Percentiles rank a stretch among this genome's conserved stretches.
Conservation (phyloP, 2,888 invertebrate species). For the Operophtera brumata region DNA sequence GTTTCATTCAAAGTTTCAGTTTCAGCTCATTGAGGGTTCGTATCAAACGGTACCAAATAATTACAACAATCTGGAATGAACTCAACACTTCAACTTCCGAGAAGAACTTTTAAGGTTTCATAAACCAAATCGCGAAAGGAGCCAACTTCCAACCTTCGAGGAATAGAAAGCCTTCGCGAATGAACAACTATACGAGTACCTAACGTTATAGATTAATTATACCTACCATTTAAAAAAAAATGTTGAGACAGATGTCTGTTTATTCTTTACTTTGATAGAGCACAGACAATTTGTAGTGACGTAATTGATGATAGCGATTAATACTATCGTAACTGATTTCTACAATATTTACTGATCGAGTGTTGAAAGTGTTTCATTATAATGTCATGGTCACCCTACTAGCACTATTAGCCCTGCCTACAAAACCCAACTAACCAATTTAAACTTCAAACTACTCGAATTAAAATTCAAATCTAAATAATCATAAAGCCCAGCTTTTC, state of each 20-base stretch:
- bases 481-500: too few relatives aligned
- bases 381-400: not conserved
- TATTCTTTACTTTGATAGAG: not conserved
- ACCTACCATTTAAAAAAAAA: conserved; percentile 2
- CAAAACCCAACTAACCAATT: too few relatives aligned
- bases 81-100: conserved; percentile 6
- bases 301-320: not conserved
- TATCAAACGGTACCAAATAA: conserved; percentile 1
- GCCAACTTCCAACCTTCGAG: conserved; percentile 6
- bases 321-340: not conserved
- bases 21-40: conserved; percentile 5
- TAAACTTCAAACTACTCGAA: too few relatives aligned
- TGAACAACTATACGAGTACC: too few relatives aligned
- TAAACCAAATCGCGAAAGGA: conserved; percentile 3
- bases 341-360: not conserved
- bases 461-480: too few relatives aligned
- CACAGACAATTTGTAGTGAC: not conserved
- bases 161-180: not conserved
- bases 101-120: conserved; percentile 16
- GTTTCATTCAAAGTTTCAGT: not conserved
- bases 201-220: too few relatives aligned
- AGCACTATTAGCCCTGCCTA: not conserved
- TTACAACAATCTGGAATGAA: conserved; percentile 10
- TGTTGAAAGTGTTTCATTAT: not conserved
- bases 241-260: not conserved